phyloP scores from a whole-genome alignment of 2,797 vertebrate genomes.

The Bradypodion pumilum region DNA sequence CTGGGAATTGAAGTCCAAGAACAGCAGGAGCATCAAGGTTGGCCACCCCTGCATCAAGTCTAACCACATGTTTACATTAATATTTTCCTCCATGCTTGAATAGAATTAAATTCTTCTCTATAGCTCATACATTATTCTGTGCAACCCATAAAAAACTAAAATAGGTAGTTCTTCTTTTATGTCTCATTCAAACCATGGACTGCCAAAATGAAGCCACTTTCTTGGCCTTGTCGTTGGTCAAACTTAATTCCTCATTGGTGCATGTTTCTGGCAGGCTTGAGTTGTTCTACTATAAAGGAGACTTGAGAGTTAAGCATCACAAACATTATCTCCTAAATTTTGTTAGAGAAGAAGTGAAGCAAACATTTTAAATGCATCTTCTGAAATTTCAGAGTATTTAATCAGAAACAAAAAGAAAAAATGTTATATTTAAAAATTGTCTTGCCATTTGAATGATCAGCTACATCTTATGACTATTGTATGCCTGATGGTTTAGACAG shows the following conservation, averaged over 20 bases:
- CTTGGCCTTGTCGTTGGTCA: too few species aligned
- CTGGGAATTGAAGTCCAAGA: too few species aligned
- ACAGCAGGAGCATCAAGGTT: too few species aligned
- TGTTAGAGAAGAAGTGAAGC: conserved; percentile 45
- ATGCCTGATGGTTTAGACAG: conserved; percentile 15
- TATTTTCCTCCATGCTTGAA: too few species aligned
- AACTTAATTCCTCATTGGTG: too few species aligned
- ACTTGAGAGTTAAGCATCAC: conserved; percentile 20
- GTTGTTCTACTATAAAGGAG: neutral
- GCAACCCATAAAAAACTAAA: neutral
- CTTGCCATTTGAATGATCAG: conserved; percentile 16
- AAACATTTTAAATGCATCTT: conserved; percentile 53
- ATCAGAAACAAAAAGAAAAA: conserved; percentile 44
- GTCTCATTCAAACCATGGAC: too few species aligned
- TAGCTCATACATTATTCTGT: too few species aligned
- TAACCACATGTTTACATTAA: neutral
- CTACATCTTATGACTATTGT: conserved; percentile 14
- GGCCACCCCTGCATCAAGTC: too few species aligned
- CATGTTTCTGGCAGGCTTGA: too few species aligned
- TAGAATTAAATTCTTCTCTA: neutral
- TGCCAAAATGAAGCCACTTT: too few species aligned
- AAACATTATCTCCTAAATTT: conserved; percentile 41
- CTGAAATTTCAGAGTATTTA: conserved; percentile 56
- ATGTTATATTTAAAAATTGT: neutral
- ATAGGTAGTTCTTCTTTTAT: neutral